Percentiles rank a stretch among this genome's conserved stretches.
These are phyloP conservation scores for Tigriopus japonicus DNA, from an alignment of 1,140 invertebrate genomes.

Conservation along the genomic window DNA sequence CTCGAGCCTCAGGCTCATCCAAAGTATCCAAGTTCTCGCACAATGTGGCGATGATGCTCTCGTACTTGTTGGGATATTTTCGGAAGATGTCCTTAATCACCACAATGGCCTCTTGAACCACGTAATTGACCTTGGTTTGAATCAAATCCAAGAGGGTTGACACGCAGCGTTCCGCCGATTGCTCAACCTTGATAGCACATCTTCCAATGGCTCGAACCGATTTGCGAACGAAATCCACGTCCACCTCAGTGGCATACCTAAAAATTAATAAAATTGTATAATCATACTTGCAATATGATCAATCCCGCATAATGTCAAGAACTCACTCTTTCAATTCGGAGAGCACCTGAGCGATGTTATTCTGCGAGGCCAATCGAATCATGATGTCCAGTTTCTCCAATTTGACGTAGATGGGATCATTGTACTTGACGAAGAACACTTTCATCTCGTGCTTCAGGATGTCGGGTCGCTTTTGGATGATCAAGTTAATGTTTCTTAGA, in stretches of 20 bases:
- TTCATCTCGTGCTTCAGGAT: slow-evolving; percentile 99
- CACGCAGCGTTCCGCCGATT: slow-evolving; percentile 93
- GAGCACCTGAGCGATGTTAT: slow-evolving; percentile 94
- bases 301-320: background rate
- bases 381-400: slow-evolving; percentile 98
- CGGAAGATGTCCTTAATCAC: slow-evolving; percentile 99
- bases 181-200: slow-evolving; percentile 99
- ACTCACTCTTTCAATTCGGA: slow-evolving; percentile 74
- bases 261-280: slow-evolving; percentile 15
- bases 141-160: slow-evolving; percentile 96
- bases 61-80: slow-evolving; percentile 99
- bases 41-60: slow-evolving; percentile 96
- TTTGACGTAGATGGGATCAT: slow-evolving; percentile 99
- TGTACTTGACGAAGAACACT: slow-evolving; percentile 99
- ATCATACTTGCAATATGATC: background rate
- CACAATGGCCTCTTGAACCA: slow-evolving; percentile 98
- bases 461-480: slow-evolving; percentile 95
- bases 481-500: slow-evolving; percentile 92
- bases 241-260: slow-evolving; percentile 86
- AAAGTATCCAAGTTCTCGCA: slow-evolving; percentile 95
- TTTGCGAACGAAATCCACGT: slow-evolving; percentile 99
- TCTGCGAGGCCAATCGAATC: slow-evolving; percentile 93
- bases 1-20: slow-evolving; percentile 95
- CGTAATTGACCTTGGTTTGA: slow-evolving; percentile 98
- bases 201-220: slow-evolving; percentile 93